These are phyloP conservation scores for Poecile montanus DNA, from an alignment of 2,797 vertebrate species.

Conservation along the genomic window DNA sequence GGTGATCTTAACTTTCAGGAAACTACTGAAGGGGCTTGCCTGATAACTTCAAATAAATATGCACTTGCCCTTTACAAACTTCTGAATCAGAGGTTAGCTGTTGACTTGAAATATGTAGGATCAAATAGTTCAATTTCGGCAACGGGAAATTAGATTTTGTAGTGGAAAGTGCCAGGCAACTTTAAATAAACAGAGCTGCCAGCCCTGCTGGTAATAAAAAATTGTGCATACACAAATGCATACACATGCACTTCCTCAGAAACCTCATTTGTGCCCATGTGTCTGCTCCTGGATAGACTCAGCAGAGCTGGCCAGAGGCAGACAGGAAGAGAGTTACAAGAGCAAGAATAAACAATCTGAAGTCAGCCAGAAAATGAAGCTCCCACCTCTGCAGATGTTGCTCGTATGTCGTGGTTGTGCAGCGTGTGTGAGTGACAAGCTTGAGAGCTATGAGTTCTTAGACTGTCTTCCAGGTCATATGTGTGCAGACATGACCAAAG, in stretches of 20 bases:
- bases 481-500: background rate
- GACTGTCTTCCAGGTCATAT: background rate
- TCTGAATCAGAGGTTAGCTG: background rate
- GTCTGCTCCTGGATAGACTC: background rate
- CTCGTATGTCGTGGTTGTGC: background rate
- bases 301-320: background rate
- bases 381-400: background rate
- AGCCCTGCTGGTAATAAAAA: background rate
- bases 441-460: background rate
- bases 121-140: background rate
- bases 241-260: background rate
- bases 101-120: background rate
- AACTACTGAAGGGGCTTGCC: background rate
- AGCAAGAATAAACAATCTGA: background rate
- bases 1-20: background rate
- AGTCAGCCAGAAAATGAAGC: constrained; percentile 4
- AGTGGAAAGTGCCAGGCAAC: background rate
- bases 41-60: background rate
- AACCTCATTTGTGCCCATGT: background rate
- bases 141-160: background rate
- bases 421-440: background rate
- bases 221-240: background rate
- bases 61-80: background rate
- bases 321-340: background rate
- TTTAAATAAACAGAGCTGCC: constrained; percentile 17